These are phyloP conservation scores for Nannobrachium achirus DNA, from an alignment of 2,113 vertebrate genomes.

Conservation along the genomic window DNA sequence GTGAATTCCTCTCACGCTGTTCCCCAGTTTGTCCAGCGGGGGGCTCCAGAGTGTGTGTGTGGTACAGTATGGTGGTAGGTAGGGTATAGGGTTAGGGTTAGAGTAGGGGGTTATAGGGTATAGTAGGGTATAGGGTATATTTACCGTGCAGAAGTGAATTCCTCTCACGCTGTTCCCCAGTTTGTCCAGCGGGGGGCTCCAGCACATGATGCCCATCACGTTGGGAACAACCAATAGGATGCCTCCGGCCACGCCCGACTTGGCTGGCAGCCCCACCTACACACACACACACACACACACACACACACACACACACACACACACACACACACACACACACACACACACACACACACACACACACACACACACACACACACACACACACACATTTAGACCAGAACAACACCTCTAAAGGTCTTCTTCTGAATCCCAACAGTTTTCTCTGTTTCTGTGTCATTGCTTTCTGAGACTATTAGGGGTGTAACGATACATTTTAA, in stretches of 20 bases:
- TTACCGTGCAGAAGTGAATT: slow-evolving; percentile 97
- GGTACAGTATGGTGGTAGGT: too few species aligned
- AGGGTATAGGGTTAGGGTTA: too few species aligned
- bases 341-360: slow-evolving; percentile 1
- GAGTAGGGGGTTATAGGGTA: too few species aligned
- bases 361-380: background rate
- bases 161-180: slow-evolving; percentile 97
- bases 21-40: slow-evolving; percentile 96
- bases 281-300: background rate
- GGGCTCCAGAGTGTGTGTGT: too few species aligned
- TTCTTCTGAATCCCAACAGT: too few species aligned
- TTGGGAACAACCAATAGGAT: slow-evolving; percentile 98
- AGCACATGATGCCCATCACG: slow-evolving; percentile 99
- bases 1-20: slow-evolving; percentile 97
- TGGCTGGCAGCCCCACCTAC: slow-evolving; percentile 96
- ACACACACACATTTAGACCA: background rate
- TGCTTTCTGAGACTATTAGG: too few species aligned
- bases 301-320: too few species aligned
- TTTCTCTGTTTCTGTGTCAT: too few species aligned
- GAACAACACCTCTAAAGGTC: too few species aligned
- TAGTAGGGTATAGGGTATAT: too few species aligned
- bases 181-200: slow-evolving; percentile 97
- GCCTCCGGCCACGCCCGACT: slow-evolving; percentile 95
- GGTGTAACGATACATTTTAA: too few species aligned
- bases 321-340: background rate